Conservation (phyloP, 2,888 invertebrate genomes). For the Aphodius granarius region DNA sequence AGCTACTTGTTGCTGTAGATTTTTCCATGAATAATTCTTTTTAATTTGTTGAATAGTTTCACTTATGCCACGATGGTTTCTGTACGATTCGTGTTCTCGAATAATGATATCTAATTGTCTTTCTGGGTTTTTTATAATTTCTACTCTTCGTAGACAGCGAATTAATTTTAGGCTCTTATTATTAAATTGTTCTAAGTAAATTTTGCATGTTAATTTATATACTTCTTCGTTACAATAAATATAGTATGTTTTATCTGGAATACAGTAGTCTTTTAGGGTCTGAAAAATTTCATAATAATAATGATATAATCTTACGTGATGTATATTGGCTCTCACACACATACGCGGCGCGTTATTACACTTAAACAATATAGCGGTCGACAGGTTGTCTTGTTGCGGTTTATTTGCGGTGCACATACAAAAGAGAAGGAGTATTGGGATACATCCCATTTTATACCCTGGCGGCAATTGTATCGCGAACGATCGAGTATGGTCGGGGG, state of each 20-base stretch:
- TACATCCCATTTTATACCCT: too few species aligned
- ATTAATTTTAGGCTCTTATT: neutral
- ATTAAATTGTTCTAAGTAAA: neutral
- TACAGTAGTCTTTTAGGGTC: neutral
- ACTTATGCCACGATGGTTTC: neutral
- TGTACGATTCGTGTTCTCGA: neutral
- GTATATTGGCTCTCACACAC: too few species aligned
- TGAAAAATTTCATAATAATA: neutral
- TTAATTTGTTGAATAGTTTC: neutral
- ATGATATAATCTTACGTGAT: too few species aligned
- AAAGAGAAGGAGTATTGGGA: too few species aligned
- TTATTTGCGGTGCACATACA: too few species aligned
- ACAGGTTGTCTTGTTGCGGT: too few species aligned
- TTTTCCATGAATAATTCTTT: neutral
- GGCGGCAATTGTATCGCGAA: too few species aligned
- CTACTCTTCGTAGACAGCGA: neutral
- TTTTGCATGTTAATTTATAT: neutral
- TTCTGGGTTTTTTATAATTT: neutral
- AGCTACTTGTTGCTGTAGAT: neutral
- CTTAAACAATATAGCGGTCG: too few species aligned
- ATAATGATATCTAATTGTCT: neutral
- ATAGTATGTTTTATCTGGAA: neutral
- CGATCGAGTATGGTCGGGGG: too few species aligned
- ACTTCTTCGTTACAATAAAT: slow-evolving; percentile 6
- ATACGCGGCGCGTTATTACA: too few species aligned